Base-by-base conservation (phyloP, 2,797 vertebrate species). In the Ctenosaura bakeri region DNA sequence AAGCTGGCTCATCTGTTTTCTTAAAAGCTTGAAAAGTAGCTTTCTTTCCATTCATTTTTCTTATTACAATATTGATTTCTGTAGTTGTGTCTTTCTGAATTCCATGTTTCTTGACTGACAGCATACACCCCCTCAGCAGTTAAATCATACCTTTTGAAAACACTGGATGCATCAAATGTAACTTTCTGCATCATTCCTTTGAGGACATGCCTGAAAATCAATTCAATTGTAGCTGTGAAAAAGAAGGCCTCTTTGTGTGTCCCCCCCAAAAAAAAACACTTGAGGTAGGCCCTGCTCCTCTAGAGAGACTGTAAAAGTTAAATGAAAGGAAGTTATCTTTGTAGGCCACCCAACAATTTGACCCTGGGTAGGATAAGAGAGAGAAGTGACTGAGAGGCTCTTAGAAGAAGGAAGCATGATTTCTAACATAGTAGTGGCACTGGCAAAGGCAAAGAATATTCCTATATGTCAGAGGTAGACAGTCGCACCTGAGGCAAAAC, bases 21-120 rank as follows among this genome's bases (percentile, higher is more conserved):
- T 71, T 71, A 35, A 73, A 46, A 78, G 3, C 32, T 22, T 78
- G 82, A 89, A 84, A 76, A 78, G 20, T 84, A 77, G 50, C 50
- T 78, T 89, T 59, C 46, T 89, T 78, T n/a, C 14, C 16, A 78
- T 79, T 59, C 24, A 78, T 85, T 89, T 89, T 69, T 83, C 56
- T 89, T 85, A 85, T 76, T 89, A 76, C 35, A 76, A 62, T 89
- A 83, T 54, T 89, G 59, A 89, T 89, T 89, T 78, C 32, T 84
- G 12, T 35, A 66, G n/a, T 66, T 38, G 10, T 29, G 13, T 32
- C 78, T 52, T 88, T 24, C 87, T 38, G 46, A 85, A n/a, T 5
- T 14, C n/a, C 56, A 38, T 78, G 24, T 66, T 69, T 89, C 46
- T 66, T 18, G 46, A 52, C 4, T 77, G 59, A 46, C 46, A 38